Conservation (phyloP, 2,888 invertebrate genomes). For the Syrphus vitripennis region DNA sequence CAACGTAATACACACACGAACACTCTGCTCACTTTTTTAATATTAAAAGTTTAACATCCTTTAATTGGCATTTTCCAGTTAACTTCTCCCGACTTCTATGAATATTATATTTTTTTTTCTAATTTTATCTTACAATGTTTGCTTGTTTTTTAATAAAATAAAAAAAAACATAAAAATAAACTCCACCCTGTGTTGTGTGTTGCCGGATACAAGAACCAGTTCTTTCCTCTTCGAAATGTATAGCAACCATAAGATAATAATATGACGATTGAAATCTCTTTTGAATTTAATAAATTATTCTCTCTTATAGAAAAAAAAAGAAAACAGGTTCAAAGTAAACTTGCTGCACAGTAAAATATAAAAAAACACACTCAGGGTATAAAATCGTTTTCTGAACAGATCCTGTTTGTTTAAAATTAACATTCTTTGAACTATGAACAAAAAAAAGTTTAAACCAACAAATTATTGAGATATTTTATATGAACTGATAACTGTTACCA, state of each 20-base stretch:
- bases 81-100: conserved; percentile 23
- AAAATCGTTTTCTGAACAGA: neutral
- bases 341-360: neutral
- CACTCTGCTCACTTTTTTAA: neutral
- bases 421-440: conserved; percentile 26
- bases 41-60: conserved; percentile 14
- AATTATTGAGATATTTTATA: too few relatives aligned
- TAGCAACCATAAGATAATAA: neutral
- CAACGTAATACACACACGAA: neutral
- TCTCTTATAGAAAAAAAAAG: neutral
- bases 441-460: neutral
- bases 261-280: conserved; percentile 27
- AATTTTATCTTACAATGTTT: conserved; percentile 30
- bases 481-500: neutral
- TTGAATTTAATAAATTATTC: conserved; percentile 21
- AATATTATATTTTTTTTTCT: neutral
- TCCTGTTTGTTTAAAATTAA: conserved; percentile 48
- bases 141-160: neutral
- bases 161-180: conserved; percentile 6
- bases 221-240: conserved; percentile 5
- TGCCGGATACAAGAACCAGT: conserved; percentile 66
- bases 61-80: conserved; percentile 29
- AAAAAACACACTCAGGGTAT: neutral
- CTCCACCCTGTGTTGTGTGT: conserved; percentile 24
- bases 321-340: conserved; percentile 44